Evolutionary conservation across 2,113 vertebrate species (phyloP), one percentile per base, ranked within the genome.

Genomic region (Embiotoca jacksoni): DNA sequence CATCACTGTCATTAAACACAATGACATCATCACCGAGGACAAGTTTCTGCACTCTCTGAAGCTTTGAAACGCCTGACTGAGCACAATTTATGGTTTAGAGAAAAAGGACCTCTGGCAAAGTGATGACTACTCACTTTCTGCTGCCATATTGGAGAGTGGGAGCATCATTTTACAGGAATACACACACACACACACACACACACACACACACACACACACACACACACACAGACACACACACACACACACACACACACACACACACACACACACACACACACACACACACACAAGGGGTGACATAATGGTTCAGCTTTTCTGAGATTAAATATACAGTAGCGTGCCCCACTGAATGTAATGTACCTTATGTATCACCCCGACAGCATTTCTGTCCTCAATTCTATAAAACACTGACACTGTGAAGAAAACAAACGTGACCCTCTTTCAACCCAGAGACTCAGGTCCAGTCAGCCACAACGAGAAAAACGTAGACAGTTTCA

Each of bases 1-100:
- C 92, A 92, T 95, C 90, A 93, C 79, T 84, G 44, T 76, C 80
- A 88, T 88, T 75, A 84, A 37, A 83, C 59, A 82, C 36, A 62
- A 85, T 92, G 85, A 92, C 89, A 92, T 92, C 88, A 93, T 88
- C 44, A 44, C 14, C 8, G 35, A 69, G 50, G 86, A 65, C 44
- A 80, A 52, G 31, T 44, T 79, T 87, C 56, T 64, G 55, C 7
- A 6, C 72, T 69, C 35, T 53, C 81, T 83, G 78, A 85, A 76
- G 69, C 49, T 69, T 49, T 16, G 54, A 83, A 87, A 89, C 32
- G 86, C 83, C 72, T 81, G 83, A 81, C 60, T 58, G 69, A 82
- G 67, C 88, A 72, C 70, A 89, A 90, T 92, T 89, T 84, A 84
- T 77, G 88, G 85, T 85, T 89, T 75, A 60, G 30, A 54, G 69